These are phyloP conservation scores for Marmota monax DNA, from an alignment of 2,113 vertebrate genomes.

Conservation along the genomic window DNA sequence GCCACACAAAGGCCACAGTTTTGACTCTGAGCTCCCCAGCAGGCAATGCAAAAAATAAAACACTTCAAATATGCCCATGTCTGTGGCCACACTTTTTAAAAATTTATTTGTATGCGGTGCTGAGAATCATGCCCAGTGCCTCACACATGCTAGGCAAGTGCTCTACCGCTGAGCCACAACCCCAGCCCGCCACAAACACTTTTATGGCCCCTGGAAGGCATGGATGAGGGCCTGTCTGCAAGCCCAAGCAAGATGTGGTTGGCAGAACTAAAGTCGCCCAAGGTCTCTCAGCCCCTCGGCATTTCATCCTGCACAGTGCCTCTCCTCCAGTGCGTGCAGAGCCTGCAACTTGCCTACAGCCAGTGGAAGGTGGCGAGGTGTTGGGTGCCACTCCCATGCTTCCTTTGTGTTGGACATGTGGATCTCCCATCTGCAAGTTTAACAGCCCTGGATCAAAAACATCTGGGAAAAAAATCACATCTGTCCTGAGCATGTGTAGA, in stretches of 20 bases:
- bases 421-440: background rate
- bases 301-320: background rate
- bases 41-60: slow-evolving; percentile 38
- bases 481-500: background rate
- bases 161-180: no score
- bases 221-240: fast-evolving
- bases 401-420: fast-evolving
- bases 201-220: background rate
- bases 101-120: no score
- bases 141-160: no score
- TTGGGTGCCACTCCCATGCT: fast-evolving
- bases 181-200: background rate
- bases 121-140: no score
- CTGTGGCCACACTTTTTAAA: background rate
- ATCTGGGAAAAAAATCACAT: background rate
- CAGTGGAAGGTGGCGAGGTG: background rate
- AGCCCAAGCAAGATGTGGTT: background rate
- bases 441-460: no score
- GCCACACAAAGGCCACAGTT: background rate
- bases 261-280: background rate
- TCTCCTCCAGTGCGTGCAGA: background rate
- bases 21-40: slow-evolving; percentile 23
- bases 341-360: background rate
- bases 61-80: background rate
- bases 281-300: fast-evolving